Evolutionary conservation across 1,140 invertebrate genomes (phyloP).

Genomic region (Conus betulinus): DNA sequence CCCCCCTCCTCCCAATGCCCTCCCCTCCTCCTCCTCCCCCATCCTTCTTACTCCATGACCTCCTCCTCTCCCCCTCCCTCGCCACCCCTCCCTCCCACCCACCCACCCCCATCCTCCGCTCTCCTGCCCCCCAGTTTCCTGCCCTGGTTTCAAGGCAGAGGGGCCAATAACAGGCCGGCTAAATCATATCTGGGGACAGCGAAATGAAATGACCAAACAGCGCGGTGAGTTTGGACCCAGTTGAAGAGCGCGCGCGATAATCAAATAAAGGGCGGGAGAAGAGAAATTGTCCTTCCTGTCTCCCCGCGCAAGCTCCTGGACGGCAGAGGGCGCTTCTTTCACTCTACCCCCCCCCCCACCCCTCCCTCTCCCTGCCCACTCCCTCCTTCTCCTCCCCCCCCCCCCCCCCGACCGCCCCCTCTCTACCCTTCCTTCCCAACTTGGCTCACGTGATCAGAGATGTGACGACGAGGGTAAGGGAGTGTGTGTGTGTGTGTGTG

Average conservation of each 20-base stretch:
- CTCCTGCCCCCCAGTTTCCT: neutral
- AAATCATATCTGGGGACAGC: slow-evolving; percentile 44
- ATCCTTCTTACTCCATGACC: neutral
- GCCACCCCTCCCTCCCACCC: neutral
- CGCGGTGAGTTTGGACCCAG: slow-evolving; percentile 30
- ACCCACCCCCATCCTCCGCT: neutral
- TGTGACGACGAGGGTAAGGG: too few species aligned
- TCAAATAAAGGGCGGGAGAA: slow-evolving; percentile 39
- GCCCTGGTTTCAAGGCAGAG: neutral
- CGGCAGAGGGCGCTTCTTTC: neutral
- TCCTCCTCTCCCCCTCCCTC: neutral
- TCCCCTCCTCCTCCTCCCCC: too few species aligned
- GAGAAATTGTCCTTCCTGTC: slow-evolving; percentile 28
- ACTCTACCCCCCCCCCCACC: too few species aligned
- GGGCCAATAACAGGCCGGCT: slow-evolving; percentile 38
- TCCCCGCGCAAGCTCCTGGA: neutral
- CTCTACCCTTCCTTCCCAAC: too few species aligned
- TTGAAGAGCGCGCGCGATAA: slow-evolving; percentile 39
- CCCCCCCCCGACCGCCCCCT: too few species aligned
- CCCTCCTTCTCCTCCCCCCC: too few species aligned
- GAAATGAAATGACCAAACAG: slow-evolving; percentile 51
- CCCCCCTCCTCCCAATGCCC: neutral
- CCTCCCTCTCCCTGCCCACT: neutral
- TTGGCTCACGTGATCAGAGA: too few species aligned
- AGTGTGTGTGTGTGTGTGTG: neutral